Conservation (phyloP, 1,140 invertebrate species). For the Monochamus saltuarius region DNA sequence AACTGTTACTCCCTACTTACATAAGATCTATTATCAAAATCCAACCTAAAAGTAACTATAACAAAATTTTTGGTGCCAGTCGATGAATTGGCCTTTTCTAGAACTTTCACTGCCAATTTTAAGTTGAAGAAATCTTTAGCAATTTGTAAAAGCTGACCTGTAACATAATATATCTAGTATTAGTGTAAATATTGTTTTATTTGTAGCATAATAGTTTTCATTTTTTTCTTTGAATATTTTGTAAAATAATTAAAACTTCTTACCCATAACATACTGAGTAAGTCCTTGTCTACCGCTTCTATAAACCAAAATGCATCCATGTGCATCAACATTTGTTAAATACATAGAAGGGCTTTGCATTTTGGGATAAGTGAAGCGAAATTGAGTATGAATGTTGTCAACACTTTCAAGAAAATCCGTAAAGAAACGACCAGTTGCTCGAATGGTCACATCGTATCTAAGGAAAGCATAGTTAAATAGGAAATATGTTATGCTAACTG, state of each 20-base stretch:
- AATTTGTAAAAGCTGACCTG: constrained; percentile 78
- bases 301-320: constrained; percentile 80
- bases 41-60: constrained; percentile 67
- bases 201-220: no score
- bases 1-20: constrained; percentile 54
- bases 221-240: no score
- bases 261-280: constrained; percentile 81
- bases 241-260: background rate
- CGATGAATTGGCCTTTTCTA: constrained; percentile 65
- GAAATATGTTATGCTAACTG: background rate
- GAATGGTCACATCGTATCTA: constrained; percentile 79
- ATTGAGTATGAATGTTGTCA: constrained; percentile 86
- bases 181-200: no score
- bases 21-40: constrained; percentile 80
- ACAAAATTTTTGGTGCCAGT: constrained; percentile 59
- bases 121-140: constrained; percentile 76
- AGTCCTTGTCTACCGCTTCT: constrained; percentile 75
- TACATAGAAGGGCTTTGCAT: constrained; percentile 93
- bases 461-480: constrained; percentile 14
- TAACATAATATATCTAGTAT: no score
- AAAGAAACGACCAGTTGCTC: constrained; percentile 83
- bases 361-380: constrained; percentile 84
- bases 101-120: constrained; percentile 67
- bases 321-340: constrained; percentile 72
- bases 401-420: constrained; percentile 87